phyloP scores from a whole-genome alignment of 2,888 invertebrate genomes.

The Pemphredon lugubris region DNA sequence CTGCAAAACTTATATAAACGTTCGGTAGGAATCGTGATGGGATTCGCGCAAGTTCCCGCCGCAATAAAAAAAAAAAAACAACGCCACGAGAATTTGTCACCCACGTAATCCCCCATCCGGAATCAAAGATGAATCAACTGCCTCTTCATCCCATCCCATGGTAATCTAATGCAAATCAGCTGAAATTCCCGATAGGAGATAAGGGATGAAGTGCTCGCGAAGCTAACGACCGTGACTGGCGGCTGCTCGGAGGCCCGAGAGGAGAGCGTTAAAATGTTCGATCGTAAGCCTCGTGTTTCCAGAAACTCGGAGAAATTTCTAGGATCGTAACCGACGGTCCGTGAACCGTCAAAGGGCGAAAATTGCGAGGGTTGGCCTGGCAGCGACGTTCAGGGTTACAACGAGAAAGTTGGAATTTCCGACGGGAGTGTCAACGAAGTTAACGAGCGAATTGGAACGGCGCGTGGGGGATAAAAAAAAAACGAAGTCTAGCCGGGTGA shows the following conservation, averaged over 20 bases:
- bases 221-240: constrained; percentile 48
- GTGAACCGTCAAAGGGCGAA: constrained; percentile 39
- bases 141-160: not conserved
- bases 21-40: too few species aligned
- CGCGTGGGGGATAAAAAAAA: constrained; percentile 4
- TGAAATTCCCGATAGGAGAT: constrained; percentile 40
- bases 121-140: constrained; percentile 55
- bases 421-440: constrained; percentile 48
- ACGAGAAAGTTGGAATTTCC: constrained; percentile 53
- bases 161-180: constrained; percentile 56
- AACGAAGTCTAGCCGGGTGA: not conserved
- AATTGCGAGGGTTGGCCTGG: constrained; percentile 41
- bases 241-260: constrained; percentile 9
- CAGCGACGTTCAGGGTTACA: constrained; percentile 21
- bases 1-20: too few species aligned
- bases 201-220: constrained; percentile 35
- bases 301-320: constrained; percentile 48
- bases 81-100: constrained; percentile 47
- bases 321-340: constrained; percentile 43
- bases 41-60: too few species aligned
- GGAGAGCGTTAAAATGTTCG: constrained; percentile 51
- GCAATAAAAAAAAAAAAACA: too few species aligned
- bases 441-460: constrained; percentile 48
- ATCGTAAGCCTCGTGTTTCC: constrained; percentile 34
- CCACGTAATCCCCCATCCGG: constrained; percentile 35